Percentiles rank a stretch among this genome's conserved stretches.
phyloP scores from a whole-genome alignment of 2,888 invertebrate genomes.

The Pachliopta kotzebuea region DNA sequence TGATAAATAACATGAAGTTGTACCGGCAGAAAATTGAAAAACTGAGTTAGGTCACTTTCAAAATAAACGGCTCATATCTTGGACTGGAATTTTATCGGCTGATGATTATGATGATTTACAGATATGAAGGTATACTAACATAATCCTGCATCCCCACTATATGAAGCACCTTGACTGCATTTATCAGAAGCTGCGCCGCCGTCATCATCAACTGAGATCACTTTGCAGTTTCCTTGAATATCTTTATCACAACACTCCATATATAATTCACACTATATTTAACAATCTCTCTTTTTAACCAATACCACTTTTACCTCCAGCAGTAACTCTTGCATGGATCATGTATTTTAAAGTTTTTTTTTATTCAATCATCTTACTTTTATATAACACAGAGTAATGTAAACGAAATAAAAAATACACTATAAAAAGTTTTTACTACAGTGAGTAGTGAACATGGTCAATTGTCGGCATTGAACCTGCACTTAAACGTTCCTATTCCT shows the following conservation, averaged over 20 bases:
- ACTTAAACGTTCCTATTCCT: not conserved
- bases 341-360: slow-evolving; percentile 15
- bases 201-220: slow-evolving; percentile 31
- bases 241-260: not conserved
- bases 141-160: slow-evolving; percentile 63
- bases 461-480: not conserved
- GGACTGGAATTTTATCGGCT: no score
- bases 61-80: no score
- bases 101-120: not conserved
- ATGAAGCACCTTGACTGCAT: slow-evolving; percentile 62
- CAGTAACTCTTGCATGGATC: slow-evolving; percentile 16
- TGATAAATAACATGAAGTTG: no score
- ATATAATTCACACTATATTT: not conserved
- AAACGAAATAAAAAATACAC: no score
- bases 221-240: not conserved
- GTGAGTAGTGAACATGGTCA: not conserved
- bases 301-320: slow-evolving; percentile 30
- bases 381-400: no score
- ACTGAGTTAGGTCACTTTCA: no score
- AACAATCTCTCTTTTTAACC: slow-evolving; percentile 43
- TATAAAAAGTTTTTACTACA: not conserved
- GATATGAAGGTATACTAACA: slow-evolving; percentile 51
- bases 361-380: no score
- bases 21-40: no score
- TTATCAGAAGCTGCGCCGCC: slow-evolving; percentile 44